Conservation (phyloP, 2,113 vertebrate species). For the Scatophagus argus region DNA sequence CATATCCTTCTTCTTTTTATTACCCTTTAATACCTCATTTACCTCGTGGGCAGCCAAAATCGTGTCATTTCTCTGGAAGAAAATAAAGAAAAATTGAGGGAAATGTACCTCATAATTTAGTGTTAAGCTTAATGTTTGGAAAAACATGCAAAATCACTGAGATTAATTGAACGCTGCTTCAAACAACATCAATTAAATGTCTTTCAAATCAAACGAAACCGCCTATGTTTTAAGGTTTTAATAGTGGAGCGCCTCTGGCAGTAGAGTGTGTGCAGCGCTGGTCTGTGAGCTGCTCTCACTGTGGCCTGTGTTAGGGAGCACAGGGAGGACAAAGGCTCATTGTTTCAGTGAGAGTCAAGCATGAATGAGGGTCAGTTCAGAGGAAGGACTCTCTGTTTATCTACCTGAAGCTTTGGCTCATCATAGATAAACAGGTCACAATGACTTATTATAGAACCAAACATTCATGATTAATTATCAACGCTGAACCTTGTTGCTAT, state of each 20-base stretch:
- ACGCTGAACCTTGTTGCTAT: background rate
- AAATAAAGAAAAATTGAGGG: slow-evolving; percentile 12
- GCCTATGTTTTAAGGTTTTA: background rate
- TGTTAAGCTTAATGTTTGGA: background rate
- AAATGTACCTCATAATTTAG: background rate
- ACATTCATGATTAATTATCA: slow-evolving; percentile 11
- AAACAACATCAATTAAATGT: background rate
- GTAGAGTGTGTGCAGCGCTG: background rate
- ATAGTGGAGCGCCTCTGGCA: background rate
- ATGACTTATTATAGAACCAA: background rate
- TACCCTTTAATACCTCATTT: background rate
- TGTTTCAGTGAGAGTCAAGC: slow-evolving; percentile 38
- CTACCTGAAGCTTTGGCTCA: background rate
- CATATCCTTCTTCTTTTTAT: background rate
- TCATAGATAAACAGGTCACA: slow-evolving; percentile 3
- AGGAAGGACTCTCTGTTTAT: slow-evolving; percentile 32
- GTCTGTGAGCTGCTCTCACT: slow-evolving; percentile 22
- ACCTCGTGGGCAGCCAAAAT: background rate
- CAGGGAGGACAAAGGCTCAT: slow-evolving; percentile 49
- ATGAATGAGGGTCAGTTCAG: slow-evolving; percentile 24
- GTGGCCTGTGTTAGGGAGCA: slow-evolving; percentile 33
- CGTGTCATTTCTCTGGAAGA: background rate
- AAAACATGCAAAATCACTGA: background rate
- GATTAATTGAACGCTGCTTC: background rate
- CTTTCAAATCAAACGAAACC: background rate